A percentile compares a stretch with the other conserved stretches of the same genome.
Conservation (phyloP, 1,140 invertebrate species). For the Sesamia nonagrioides region DNA sequence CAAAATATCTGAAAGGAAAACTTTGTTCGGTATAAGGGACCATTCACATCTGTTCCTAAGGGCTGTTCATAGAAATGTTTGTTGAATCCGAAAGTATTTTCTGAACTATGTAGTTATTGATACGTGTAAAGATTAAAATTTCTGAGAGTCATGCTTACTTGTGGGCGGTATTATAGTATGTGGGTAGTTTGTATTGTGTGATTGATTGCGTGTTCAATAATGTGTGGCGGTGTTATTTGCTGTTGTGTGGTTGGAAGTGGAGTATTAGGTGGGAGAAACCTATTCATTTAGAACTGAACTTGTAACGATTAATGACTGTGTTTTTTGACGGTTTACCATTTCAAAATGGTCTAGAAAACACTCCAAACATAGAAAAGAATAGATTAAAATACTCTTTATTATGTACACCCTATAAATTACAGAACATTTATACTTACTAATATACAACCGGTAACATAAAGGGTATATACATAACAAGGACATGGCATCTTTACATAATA, state of each 20-base stretch:
- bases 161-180: background rate
- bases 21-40: constrained; percentile 16
- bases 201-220: constrained; percentile 27
- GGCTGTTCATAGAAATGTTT: constrained; percentile 36
- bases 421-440: no score
- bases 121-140: constrained; percentile 40
- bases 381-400: no score
- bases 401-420: no score
- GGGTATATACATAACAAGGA: no score
- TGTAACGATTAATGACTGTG: no score
- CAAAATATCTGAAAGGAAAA: constrained; percentile 17
- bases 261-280: background rate
- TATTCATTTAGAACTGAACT: no score
- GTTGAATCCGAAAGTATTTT: constrained; percentile 38
- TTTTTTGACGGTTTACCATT: no score
- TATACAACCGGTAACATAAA: no score
- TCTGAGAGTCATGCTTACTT: constrained; percentile 35
- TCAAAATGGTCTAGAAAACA: no score
- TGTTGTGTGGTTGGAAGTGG: background rate
- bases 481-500: no score
- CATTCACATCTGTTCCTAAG: constrained; percentile 42
- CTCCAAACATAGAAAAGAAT: no score
- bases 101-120: constrained; percentile 40
- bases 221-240: background rate
- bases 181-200: constrained; percentile 35